Evolutionary conservation across 2,113 vertebrate genomes (phyloP).

Genomic region (Burhinus bistriatus): DNA sequence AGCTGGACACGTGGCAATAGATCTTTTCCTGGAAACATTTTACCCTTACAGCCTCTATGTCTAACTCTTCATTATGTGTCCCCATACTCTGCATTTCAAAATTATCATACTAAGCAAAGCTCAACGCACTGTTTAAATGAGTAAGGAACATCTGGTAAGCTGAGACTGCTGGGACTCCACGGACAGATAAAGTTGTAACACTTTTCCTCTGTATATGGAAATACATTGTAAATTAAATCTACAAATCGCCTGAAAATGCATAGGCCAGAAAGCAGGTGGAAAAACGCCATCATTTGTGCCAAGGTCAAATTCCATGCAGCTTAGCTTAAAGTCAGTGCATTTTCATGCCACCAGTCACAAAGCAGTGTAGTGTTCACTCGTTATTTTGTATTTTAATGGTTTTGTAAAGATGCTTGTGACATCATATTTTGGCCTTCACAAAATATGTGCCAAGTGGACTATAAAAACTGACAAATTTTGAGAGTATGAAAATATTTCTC

Average conservation of each 20-base stretch:
- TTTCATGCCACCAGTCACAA: not conserved
- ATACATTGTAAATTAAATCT: conserved; percentile 38
- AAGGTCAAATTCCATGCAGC: conserved; percentile 17
- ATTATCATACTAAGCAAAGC: conserved; percentile 43
- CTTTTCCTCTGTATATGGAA: conserved; percentile 17
- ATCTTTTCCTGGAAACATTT: conserved; percentile 7
- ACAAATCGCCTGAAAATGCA: not conserved
- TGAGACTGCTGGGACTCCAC: conserved; percentile 4
- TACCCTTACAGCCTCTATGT: not conserved
- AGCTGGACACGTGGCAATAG: not conserved
- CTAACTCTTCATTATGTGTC: conserved; percentile 14
- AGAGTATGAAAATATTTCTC: not conserved
- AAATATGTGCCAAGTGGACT: too few species aligned
- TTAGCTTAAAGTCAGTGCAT: not conserved
- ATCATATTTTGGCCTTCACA: not conserved
- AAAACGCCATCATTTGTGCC: conserved; percentile 20
- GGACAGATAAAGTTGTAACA: conserved; percentile 36
- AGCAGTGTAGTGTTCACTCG: not conserved
- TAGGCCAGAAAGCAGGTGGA: not conserved
- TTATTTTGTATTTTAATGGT: not conserved
- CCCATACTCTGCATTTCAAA: conserved; percentile 35
- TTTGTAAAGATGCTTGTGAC: not conserved
- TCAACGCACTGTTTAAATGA: conserved; percentile 34
- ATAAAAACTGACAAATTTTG: not conserved
- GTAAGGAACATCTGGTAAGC: conserved; percentile 56